Evolutionary conservation across 2,888 invertebrate species (phyloP).

Genomic region (Ennomos fuscantarius): DNA sequence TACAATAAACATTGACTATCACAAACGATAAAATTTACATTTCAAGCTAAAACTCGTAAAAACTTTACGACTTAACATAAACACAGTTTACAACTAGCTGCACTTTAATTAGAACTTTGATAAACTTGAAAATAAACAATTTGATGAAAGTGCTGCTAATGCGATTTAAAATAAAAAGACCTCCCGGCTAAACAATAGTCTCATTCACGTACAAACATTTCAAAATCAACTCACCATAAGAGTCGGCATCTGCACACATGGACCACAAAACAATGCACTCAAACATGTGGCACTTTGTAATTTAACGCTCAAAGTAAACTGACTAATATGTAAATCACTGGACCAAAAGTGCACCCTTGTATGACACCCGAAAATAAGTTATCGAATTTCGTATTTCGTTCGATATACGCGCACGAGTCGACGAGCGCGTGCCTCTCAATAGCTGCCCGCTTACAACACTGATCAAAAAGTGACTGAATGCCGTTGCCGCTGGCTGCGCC

Average conservation of each 20-base stretch:
- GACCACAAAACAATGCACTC: conserved; percentile 60
- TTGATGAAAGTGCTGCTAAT: conserved; percentile 69
- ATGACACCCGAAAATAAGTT: conserved; percentile 56
- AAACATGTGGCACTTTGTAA: conserved; percentile 55
- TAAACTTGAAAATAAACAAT: conserved; percentile 64
- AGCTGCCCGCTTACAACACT: conserved; percentile 66
- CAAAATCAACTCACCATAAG: conserved; percentile 78
- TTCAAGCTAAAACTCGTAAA: conserved; percentile 70
- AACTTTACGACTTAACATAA: conserved; percentile 62
- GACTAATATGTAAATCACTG: conserved; percentile 58
- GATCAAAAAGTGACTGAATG: conserved; percentile 62
- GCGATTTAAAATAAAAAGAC: conserved; percentile 63
- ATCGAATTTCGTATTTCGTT: conserved; percentile 64
- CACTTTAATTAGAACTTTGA: conserved; percentile 73
- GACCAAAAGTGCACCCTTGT: conserved; percentile 65
- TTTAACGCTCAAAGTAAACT: conserved; percentile 35
- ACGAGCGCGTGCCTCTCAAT: conserved; percentile 66
- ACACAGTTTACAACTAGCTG: conserved; percentile 56
- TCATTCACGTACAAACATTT: conserved; percentile 58
- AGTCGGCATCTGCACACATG: conserved; percentile 69
- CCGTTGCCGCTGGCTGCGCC: conserved; percentile 62
- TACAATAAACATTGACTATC: conserved; percentile 41
- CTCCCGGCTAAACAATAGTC: conserved; percentile 69
- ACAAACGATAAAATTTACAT: conserved; percentile 66
- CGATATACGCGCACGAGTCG: conserved; percentile 62